Conservation (phyloP, 37 sponge, comb jelly and placozoan genomes). For the Beroe ovata region DNA sequence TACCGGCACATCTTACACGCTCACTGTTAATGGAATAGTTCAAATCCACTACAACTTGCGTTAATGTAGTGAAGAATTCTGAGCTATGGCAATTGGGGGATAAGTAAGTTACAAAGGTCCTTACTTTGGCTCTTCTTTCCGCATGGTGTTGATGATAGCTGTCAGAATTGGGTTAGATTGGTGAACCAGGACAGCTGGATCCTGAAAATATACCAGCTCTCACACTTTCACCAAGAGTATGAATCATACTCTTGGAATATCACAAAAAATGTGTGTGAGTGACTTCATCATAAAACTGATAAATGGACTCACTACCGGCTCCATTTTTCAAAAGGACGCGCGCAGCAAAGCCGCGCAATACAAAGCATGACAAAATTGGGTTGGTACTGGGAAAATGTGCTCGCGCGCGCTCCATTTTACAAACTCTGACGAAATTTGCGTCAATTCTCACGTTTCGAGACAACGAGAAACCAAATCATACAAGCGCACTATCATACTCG, state of each 20-base stretch:
- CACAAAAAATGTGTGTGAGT: no score
- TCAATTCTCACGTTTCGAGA: neutral
- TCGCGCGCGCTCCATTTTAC: neutral
- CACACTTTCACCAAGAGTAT: constrained; percentile 68
- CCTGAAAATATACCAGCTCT: constrained; percentile 57
- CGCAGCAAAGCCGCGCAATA: neutral
- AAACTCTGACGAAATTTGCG: neutral
- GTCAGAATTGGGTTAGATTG: constrained; percentile 91
- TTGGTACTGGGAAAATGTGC: neutral
- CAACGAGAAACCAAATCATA: no score
- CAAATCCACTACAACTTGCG: no score
- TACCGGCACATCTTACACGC: constrained; percentile 82
- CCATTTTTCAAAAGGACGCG: no score
- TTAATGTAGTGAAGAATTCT: neutral
- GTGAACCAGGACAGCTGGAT: constrained; percentile 57
- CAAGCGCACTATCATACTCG: neutral
- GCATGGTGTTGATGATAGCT: constrained; percentile 95
- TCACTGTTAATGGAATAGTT: constrained; percentile 70
- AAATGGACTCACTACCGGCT: no score
- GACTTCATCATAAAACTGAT: no score
- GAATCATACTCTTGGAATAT: no score
- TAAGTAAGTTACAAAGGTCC: neutral
- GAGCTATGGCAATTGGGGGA: neutral
- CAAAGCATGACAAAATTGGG: neutral
- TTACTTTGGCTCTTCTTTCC: constrained; percentile 92